These are phyloP conservation scores for Cryptus viduatorius DNA, from an alignment of 2,888 invertebrate species.

Conservation along the genomic window DNA sequence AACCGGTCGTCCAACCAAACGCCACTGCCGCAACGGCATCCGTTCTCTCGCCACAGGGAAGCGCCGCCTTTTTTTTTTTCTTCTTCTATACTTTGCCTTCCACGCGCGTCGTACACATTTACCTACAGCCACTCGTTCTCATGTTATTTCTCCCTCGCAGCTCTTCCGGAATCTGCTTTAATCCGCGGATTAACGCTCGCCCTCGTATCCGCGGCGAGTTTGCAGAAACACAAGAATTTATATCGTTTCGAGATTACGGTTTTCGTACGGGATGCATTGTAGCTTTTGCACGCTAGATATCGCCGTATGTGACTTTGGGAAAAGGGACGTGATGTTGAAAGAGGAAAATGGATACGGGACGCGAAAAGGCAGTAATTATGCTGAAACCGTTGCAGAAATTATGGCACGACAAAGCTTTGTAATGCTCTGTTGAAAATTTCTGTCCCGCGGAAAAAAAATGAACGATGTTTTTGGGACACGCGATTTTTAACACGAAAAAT, in stretches of 20 bases:
- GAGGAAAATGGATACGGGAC: background rate
- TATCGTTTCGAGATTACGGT: slow-evolving; percentile 66
- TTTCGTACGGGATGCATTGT: slow-evolving; percentile 9
- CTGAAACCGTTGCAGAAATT: too few relatives aligned
- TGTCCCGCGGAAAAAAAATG: too few relatives aligned
- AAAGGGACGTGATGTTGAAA: background rate
- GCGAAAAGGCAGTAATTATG: too few relatives aligned
- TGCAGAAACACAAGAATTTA: slow-evolving; percentile 62
- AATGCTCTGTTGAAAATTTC: too few relatives aligned
- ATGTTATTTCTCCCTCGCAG: slow-evolving; percentile 49
- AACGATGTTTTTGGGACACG: too few relatives aligned
- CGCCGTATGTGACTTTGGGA: slow-evolving; percentile 5
- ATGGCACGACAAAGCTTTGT: too few relatives aligned
- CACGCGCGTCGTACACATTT: slow-evolving; percentile 39
- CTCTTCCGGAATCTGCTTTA: slow-evolving; percentile 60
- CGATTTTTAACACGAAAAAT: too few relatives aligned
- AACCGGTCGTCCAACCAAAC: background rate
- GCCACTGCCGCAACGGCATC: slow-evolving; percentile 23
- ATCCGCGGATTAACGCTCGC: slow-evolving; percentile 59
- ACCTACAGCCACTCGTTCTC: slow-evolving; percentile 49
- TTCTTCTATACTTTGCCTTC: background rate
- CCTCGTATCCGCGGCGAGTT: background rate
- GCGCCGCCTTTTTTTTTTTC: slow-evolving; percentile 37
- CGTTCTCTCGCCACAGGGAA: slow-evolving; percentile 43
- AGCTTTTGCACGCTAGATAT: slow-evolving; percentile 7